phyloP scores from a whole-genome alignment of 2,888 invertebrate species.

The Liodrosophila aerea region DNA sequence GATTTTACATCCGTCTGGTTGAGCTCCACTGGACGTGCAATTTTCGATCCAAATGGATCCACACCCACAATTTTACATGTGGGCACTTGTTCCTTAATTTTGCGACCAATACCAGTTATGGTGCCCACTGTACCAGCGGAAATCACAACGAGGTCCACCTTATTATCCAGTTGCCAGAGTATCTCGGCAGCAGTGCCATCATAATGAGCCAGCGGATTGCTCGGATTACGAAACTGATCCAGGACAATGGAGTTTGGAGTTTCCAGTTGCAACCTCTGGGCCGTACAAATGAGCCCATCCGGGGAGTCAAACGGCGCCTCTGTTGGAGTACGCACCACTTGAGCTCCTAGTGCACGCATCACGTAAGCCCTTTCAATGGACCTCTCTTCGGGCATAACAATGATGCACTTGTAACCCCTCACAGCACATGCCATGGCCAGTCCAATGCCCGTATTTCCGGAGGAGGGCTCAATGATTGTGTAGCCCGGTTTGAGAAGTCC shows the following conservation, averaged over 20 bases:
- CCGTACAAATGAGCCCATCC: slow-evolving; percentile 94
- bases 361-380: slow-evolving; percentile 98
- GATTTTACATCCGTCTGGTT: slow-evolving; percentile 88
- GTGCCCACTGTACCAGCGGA: slow-evolving; percentile 99
- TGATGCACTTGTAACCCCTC: slow-evolving; percentile 94
- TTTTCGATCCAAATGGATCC: slow-evolving; percentile 96
- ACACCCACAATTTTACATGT: slow-evolving; percentile 91
- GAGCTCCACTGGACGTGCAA: slow-evolving; percentile 90
- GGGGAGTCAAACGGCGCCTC: slow-evolving; percentile 94
- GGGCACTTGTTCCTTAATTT: slow-evolving; percentile 93
- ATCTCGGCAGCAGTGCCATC: slow-evolving; percentile 98
- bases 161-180: slow-evolving; percentile 86
- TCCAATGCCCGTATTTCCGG: slow-evolving; percentile 93
- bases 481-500: slow-evolving; percentile 94
- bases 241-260: slow-evolving; percentile 96
- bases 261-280: slow-evolving; percentile 90
- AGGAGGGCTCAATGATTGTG: slow-evolving; percentile 98
- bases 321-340: slow-evolving; percentile 97
- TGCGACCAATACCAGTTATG: slow-evolving; percentile 94
- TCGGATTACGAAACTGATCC: slow-evolving; percentile 97
- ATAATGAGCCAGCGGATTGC: slow-evolving; percentile 98
- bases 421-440: slow-evolving; percentile 97
- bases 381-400: slow-evolving; percentile 99
- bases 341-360: slow-evolving; percentile 94
- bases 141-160: slow-evolving; percentile 92